Conservation (phyloP, 2,797 vertebrate genomes). For the Arctocebus calabarensis region DNA sequence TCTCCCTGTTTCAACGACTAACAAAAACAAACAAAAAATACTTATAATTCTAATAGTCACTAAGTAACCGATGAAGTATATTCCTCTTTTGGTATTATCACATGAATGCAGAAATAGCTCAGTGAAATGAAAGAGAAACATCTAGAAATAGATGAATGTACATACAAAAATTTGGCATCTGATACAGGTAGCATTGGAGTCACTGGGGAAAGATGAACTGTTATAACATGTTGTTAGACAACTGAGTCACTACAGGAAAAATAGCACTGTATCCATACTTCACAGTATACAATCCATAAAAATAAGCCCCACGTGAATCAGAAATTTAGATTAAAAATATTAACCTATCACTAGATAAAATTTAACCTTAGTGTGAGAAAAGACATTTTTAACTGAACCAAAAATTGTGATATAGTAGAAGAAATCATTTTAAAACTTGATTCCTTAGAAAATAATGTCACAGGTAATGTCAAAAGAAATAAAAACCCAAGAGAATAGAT, state of each 20-base stretch:
- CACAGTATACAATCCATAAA: neutral
- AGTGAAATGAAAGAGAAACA: conserved; percentile 15
- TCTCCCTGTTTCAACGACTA: conserved; percentile 14
- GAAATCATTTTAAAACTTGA: neutral
- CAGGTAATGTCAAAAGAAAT: neutral
- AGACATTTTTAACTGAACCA: neutral
- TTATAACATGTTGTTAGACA: neutral
- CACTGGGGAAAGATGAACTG: neutral
- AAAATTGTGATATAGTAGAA: neutral
- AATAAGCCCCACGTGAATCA: neutral
- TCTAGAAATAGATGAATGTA: neutral
- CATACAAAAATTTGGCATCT: neutral
- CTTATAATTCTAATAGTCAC: conserved; percentile 36
- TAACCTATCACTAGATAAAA: neutral
- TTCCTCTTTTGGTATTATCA: neutral
- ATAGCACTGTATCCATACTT: neutral
- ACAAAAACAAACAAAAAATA: neutral
- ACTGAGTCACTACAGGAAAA: neutral
- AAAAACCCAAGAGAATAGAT: neutral
- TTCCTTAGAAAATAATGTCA: neutral
- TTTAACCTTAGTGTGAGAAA: neutral
- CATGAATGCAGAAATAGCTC: neutral
- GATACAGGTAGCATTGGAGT: neutral
- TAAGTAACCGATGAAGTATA: neutral
- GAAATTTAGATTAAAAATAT: neutral